Evolutionary conservation across 2,113 vertebrate genomes (phyloP).

Genomic region (Spheniscus mendiculus): DNA sequence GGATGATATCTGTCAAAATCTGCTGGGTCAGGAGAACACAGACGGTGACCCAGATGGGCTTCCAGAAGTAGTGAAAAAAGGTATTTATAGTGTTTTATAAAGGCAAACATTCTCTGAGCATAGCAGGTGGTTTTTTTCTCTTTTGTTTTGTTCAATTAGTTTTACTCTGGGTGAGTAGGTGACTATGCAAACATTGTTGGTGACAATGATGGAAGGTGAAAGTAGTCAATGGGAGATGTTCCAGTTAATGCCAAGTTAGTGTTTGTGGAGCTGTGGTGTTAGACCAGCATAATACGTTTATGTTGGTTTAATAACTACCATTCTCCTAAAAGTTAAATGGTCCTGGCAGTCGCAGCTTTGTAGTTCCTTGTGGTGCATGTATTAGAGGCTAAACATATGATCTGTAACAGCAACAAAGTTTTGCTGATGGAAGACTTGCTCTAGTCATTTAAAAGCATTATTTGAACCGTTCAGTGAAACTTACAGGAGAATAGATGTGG

Average conservation of each 20-base stretch:
- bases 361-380: fast-evolving
- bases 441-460: background rate
- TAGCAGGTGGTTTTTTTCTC: background rate
- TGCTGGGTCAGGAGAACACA: background rate
- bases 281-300: background rate
- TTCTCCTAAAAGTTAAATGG: background rate
- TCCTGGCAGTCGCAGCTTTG: background rate
- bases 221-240: background rate
- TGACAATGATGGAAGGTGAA: background rate
- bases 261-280: background rate
- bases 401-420: background rate
- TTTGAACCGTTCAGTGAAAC: background rate
- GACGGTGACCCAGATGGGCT: conserved; percentile 81
- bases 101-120: background rate
- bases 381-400: background rate
- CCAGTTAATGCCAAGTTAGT: background rate
- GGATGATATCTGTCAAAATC: background rate
- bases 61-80: conserved; percentile 85
- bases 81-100: conserved; percentile 46
- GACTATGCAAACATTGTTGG: background rate
- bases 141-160: background rate
- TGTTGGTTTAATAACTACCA: background rate
- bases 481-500: background rate
- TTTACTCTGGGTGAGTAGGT: background rate
- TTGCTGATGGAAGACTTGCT: background rate